Conservation (phyloP, 2,113 vertebrate species). For the Malurus elegans region DNA sequence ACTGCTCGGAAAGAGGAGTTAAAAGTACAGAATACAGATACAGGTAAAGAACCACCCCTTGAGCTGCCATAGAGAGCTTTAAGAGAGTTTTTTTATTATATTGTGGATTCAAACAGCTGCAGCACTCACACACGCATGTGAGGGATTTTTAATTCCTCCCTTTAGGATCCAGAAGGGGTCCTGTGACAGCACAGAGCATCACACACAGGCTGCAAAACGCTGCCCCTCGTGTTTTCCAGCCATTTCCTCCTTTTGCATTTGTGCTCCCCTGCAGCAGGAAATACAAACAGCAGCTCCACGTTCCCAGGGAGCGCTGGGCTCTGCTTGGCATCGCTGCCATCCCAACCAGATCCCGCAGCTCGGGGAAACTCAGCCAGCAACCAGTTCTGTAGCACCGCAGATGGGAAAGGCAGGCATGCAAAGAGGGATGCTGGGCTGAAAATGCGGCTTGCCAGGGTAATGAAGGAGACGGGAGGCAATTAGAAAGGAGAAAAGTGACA, state of each 20-base stretch:
- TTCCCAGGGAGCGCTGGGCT: neutral
- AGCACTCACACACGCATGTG: neutral
- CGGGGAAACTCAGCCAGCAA: neutral
- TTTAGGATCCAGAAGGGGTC: neutral
- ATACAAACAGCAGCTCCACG: rapidly evolving
- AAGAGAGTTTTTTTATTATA: neutral
- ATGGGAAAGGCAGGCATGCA: neutral
- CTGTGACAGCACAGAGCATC: neutral
- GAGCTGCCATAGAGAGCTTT: neutral
- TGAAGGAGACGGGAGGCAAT: neutral
- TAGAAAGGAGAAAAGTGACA: slow-evolving; percentile 40
- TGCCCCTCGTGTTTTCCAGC: neutral
- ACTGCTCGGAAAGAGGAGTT: neutral
- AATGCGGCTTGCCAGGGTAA: slow-evolving; percentile 3
- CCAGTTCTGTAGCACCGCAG: neutral
- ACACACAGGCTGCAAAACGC: neutral
- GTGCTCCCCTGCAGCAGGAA: neutral
- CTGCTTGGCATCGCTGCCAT: rapidly evolving
- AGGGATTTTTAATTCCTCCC: neutral
- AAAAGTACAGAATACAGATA: too few relatives aligned
- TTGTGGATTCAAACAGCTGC: neutral
- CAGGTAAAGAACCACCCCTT: neutral
- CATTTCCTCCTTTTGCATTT: neutral
- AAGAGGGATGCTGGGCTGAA: neutral
- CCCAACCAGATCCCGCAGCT: neutral